Evolutionary conservation across 2,797 vertebrate genomes (phyloP), one percentile per base, ranked within the genome.

Genomic region (Calcarius lapponicus): DNA sequence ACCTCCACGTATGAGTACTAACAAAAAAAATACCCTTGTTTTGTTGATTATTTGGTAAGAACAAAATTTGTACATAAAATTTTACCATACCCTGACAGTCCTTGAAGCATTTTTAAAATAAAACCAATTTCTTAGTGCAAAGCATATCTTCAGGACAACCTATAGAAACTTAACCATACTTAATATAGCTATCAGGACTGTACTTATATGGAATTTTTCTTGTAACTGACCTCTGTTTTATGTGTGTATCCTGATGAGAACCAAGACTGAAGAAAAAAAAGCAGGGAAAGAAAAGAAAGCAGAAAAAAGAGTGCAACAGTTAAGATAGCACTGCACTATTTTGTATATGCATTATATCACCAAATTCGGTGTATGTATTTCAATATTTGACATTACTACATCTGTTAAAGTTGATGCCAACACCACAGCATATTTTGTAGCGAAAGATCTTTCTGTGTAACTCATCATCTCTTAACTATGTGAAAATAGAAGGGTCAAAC

Each of bases 401-500:
- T 36, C 54, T 78, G 7, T 54, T 67, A 22, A 75, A 73, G 22
- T 19, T 47, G 54, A 74, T 82, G 26, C 8, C 58, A 81, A 67
- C 26, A 70, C 8, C 24, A 51, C 0, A 76, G 18, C 6, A 76
- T 31, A 20, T 67, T 56, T 65, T 56, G 24, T 16, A 74, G 40
- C 6, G 36, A n/a, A 56, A 67, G 45, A 80, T 18, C 36, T 53
- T 62, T 48, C 40, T 43, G 50, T 61, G 36, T 57, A 64, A 86
- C 29, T 45, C 32, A 80, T 19, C 1, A 0, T 28, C 9, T 53
- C 31, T 73, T 60, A 75, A 86, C 73, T 47, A 19, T 9, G 45
- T 53, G 76, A 93, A 94, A 96, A 90, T 1, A 89, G 36, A 89
- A 93, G 38, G 56, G 42, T 64, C 67, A 96, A 79, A 88, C 4